These are phyloP conservation scores for Anthopleura sola DNA, from an alignment of 64 coral and sea anemone genomes.

Conservation along the genomic window DNA sequence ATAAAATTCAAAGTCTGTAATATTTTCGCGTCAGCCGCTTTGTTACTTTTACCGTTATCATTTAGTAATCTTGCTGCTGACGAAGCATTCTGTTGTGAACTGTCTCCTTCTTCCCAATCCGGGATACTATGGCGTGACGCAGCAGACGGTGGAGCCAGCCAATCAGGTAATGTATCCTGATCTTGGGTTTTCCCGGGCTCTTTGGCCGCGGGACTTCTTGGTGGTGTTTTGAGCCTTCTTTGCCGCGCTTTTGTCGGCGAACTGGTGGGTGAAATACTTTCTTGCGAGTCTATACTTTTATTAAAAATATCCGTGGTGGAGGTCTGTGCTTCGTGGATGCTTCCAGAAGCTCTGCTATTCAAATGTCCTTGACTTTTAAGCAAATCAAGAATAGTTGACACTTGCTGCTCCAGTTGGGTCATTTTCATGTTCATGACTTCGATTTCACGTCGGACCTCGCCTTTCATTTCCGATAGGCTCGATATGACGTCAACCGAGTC, in stretches of 20 bases:
- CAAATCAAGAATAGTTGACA: constrained; percentile 73
- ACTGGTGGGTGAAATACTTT: background rate
- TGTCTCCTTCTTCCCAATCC: constrained; percentile 43
- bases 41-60: constrained; percentile 39
- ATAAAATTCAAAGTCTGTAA: constrained; percentile 65
- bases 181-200: constrained; percentile 9
- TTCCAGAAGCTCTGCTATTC: constrained; percentile 50
- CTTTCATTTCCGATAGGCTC: constrained; percentile 96
- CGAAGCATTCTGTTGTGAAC: constrained; percentile 25
- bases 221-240: background rate
- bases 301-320: constrained; percentile 11
- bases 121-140: constrained; percentile 39
- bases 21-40: constrained; percentile 50
- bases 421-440: constrained; percentile 98
- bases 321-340: background rate
- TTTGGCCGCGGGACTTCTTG: background rate
- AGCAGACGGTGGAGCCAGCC: constrained; percentile 70
- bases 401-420: constrained; percentile 89
- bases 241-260: background rate
- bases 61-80: constrained; percentile 63
- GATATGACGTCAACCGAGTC: constrained; percentile 62
- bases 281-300: constrained; percentile 26
- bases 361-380: constrained; percentile 85
- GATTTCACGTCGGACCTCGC: constrained; percentile 92
- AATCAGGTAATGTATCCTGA: constrained; percentile 64